These are phyloP conservation scores for Conomelus anceps DNA, from an alignment of 2,888 invertebrate species.

Conservation along the genomic window DNA sequence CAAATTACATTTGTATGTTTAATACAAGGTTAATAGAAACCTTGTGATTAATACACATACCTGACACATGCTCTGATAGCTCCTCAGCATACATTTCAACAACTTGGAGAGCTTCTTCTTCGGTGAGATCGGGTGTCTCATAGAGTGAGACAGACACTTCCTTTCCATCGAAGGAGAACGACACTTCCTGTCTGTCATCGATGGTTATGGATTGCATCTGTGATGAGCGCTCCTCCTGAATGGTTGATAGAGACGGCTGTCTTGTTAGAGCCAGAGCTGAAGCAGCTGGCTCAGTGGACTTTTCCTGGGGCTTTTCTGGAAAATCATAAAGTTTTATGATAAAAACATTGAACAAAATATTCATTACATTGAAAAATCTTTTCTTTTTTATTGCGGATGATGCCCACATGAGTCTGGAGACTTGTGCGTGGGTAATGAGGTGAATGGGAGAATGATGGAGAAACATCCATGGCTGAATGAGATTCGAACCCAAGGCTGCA, in stretches of 20 bases:
- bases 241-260: constrained; percentile 80
- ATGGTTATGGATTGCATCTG: constrained; percentile 75
- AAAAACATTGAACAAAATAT: too few species aligned
- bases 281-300: not conserved
- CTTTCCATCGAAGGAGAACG: constrained; percentile 85
- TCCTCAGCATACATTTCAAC: constrained; percentile 93
- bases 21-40: not conserved
- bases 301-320: not conserved
- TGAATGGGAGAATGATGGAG: too few species aligned
- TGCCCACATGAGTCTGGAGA: too few species aligned
- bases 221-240: constrained; percentile 83
- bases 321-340: too few species aligned
- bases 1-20: not conserved
- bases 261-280: constrained; percentile 17
- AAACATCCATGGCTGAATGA: too few species aligned
- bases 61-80: constrained; percentile 75
- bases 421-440: too few species aligned
- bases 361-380: too few species aligned
- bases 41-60: constrained; percentile 40
- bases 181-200: constrained; percentile 73
- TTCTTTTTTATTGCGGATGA: too few species aligned
- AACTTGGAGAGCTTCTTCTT: constrained; percentile 85
- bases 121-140: constrained; percentile 86
- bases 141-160: constrained; percentile 86
- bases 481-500: too few species aligned